These are phyloP conservation scores for Augochlorella aurata DNA, from an alignment of 2,888 invertebrate genomes.

Conservation along the genomic window DNA sequence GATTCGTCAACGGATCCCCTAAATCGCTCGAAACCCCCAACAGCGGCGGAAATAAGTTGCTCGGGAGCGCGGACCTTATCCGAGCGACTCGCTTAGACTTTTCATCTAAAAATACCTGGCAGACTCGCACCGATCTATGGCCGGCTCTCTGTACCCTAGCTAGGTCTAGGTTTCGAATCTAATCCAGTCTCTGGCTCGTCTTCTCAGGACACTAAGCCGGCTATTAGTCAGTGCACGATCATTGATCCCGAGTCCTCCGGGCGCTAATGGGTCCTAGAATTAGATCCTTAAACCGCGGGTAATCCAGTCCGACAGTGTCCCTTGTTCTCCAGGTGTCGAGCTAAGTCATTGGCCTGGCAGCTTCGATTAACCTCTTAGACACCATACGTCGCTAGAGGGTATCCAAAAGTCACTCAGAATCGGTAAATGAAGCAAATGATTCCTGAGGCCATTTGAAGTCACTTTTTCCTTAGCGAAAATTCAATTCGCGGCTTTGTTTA, in stretches of 20 bases:
- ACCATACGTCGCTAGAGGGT: no score
- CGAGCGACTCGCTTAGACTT: not conserved
- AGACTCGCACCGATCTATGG: not conserved
- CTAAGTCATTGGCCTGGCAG: not conserved
- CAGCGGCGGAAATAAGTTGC: not conserved
- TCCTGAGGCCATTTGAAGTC: no score
- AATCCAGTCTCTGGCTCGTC: not conserved
- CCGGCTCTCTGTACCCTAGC: not conserved
- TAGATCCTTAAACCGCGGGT: not conserved
- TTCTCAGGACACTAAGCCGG: not conserved
- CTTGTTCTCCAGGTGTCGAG: not conserved
- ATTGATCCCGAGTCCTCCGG: conserved; percentile 2
- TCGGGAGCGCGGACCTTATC: not conserved
- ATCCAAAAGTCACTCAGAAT: no score
- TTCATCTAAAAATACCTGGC: conserved; percentile 7
- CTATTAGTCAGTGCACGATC: not conserved
- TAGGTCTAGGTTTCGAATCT: conserved; percentile 4
- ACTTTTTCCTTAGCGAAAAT: no score
- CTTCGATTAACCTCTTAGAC: no score
- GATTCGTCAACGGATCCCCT: not conserved
- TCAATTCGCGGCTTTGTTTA: no score
- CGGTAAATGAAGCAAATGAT: no score
- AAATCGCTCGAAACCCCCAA: not conserved
- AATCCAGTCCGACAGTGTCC: not conserved
- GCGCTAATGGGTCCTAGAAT: not conserved